Conservation (phyloP, 1,140 invertebrate genomes). For the Drosophila ananassae region DNA sequence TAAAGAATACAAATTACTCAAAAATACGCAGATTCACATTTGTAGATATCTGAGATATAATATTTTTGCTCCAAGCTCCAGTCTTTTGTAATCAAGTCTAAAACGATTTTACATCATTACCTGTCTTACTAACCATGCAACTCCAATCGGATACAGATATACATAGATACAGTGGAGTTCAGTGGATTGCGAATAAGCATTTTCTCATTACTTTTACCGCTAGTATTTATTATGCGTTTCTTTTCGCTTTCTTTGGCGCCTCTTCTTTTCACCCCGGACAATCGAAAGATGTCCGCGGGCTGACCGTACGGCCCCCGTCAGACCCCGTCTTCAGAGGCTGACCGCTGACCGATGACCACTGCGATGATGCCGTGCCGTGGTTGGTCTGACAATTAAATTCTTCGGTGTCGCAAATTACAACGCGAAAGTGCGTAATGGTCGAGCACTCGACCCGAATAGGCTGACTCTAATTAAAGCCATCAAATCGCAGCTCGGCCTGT, state of each 20-base stretch:
- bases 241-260: conserved; percentile 60
- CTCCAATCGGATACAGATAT: neutral
- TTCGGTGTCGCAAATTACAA: conserved; percentile 64
- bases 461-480: conserved; percentile 45
- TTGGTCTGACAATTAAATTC: conserved; percentile 62
- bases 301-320: conserved; percentile 14
- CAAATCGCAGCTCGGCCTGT: conserved; percentile 12
- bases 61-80: neutral
- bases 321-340: conserved; percentile 22
- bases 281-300: conserved; percentile 6
- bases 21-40: too few species aligned
- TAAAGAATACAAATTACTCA: too few species aligned
- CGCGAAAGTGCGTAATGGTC: conserved; percentile 71
- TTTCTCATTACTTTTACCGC: conserved; percentile 53
- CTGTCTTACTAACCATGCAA: neutral
- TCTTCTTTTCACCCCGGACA: conserved; percentile 2
- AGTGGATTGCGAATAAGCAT: conserved; percentile 41
- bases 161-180: conserved; percentile 8
- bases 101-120: neutral
- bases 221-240: conserved; percentile 46
- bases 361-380: conserved; percentile 2
- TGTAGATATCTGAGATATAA: too few species aligned
- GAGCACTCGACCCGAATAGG: conserved; percentile 54
- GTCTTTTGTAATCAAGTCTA: neutral
- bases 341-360: conserved; percentile 44